These are phyloP conservation scores for Eulithis prunata DNA, from an alignment of 2,888 invertebrate species.

Conservation along the genomic window DNA sequence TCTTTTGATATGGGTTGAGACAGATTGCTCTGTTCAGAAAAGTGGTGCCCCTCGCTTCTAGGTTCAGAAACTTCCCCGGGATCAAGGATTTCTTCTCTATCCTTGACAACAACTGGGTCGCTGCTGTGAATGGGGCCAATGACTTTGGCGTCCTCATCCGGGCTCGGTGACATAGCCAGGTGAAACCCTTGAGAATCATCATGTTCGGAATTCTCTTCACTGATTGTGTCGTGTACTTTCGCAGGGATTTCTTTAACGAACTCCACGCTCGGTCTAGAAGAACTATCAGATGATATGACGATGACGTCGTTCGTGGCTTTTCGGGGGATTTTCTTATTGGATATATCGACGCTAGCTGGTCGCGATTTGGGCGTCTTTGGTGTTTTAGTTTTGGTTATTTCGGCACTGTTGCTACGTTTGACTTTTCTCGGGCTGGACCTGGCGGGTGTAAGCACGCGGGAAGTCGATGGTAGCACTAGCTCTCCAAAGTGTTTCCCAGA, in stretches of 20 bases:
- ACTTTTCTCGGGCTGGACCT: slow-evolving; percentile 68
- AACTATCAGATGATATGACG: slow-evolving; percentile 14
- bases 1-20: slow-evolving; percentile 59
- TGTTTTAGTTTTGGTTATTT: slow-evolving; percentile 61
- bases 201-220: slow-evolving; percentile 61
- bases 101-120: slow-evolving; percentile 63
- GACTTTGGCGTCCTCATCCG: slow-evolving; percentile 50
- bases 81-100: slow-evolving; percentile 59
- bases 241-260: slow-evolving; percentile 61
- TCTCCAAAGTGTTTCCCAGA: slow-evolving; percentile 58
- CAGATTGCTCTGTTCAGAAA: slow-evolving; percentile 61
- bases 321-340: slow-evolving; percentile 60
- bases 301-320: slow-evolving; percentile 46
- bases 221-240: slow-evolving; percentile 62
- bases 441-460: slow-evolving; percentile 62
- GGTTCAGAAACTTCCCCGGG: slow-evolving; percentile 57
- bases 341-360: slow-evolving; percentile 71
- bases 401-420: slow-evolving; percentile 74
- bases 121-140: slow-evolving; percentile 51
- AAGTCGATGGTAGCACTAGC: slow-evolving; percentile 61
- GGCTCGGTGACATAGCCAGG: slow-evolving; percentile 67
- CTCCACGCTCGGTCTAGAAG: slow-evolving; percentile 53
- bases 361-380: slow-evolving; percentile 70
- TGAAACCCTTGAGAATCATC: slow-evolving; percentile 77
- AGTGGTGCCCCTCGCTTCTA: slow-evolving; percentile 65